These are phyloP conservation scores for Canis aureus DNA, from an alignment of 2,113 vertebrate species.

Conservation along the genomic window DNA sequence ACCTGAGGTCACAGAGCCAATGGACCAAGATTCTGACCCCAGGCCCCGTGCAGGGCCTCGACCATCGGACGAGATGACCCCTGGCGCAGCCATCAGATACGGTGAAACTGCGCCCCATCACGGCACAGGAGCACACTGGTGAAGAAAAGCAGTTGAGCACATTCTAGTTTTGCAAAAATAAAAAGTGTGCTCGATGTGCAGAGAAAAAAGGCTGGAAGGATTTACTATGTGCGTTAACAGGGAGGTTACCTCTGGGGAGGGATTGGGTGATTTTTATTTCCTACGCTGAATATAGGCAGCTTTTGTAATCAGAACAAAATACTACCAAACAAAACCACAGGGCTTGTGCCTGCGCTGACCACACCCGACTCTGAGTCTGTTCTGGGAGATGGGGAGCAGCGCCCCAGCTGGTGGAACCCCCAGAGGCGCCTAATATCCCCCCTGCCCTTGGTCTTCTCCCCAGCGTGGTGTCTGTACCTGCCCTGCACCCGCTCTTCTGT, in stretches of 20 bases:
- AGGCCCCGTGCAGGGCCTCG: neutral
- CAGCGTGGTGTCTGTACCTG: neutral
- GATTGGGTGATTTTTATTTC: neutral
- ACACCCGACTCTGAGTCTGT: neutral
- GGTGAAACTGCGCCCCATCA: rapidly evolving
- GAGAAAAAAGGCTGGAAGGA: neutral
- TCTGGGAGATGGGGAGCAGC: neutral
- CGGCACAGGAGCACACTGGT: neutral
- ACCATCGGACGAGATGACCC: no score
- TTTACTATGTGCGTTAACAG: neutral
- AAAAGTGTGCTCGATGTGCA: neutral
- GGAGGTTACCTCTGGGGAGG: neutral
- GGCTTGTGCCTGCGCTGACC: rapidly evolving
- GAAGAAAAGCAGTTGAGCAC: neutral
- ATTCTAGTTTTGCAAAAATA: neutral
- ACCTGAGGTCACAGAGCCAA: neutral
- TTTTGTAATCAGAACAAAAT: neutral
- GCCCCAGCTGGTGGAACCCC: neutral
- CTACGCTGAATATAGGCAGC: neutral
- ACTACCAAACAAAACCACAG: neutral
- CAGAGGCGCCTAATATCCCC: rapidly evolving
- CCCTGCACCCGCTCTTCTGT: slow-evolving; percentile 66
- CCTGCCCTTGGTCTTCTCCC: neutral
- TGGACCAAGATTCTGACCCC: neutral
- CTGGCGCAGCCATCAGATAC: rapidly evolving